phyloP scores from a whole-genome alignment of 2,113 vertebrate species.

The Brachypodius melanocephalos region DNA sequence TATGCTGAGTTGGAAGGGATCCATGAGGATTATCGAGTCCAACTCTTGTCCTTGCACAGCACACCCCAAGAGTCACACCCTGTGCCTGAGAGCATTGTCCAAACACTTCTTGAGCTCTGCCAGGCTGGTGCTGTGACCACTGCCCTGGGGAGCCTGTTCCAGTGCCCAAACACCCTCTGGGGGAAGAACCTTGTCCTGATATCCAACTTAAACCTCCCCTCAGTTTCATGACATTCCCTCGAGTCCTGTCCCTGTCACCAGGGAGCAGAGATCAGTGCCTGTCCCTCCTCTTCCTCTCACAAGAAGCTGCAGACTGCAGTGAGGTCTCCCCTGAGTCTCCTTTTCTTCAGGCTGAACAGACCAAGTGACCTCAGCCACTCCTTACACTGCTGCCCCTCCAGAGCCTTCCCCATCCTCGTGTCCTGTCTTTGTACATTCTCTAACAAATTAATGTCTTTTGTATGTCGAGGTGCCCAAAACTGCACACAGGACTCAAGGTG shows the following conservation, averaged over 20 bases:
- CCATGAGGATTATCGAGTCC: too few relatives aligned
- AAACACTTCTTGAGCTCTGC: fast-evolving
- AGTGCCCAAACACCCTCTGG: fast-evolving
- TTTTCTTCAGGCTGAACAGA: neutral
- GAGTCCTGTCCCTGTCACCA: fast-evolving
- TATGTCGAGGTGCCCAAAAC: neutral
- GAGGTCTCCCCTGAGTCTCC: neutral
- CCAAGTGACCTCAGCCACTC: neutral
- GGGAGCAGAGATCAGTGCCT: neutral
- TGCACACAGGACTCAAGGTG: neutral
- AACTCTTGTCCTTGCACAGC: fast-evolving
- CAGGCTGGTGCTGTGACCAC: neutral
- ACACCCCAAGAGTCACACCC: fast-evolving
- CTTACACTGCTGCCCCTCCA: neutral
- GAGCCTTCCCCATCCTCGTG: neutral
- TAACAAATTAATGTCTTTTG: fast-evolving
- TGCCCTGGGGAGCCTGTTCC: fast-evolving
- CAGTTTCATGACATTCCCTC: fast-evolving
- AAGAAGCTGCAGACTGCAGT: neutral
- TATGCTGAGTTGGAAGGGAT: too few relatives aligned
- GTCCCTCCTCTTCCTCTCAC: neutral
- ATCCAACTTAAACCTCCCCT: neutral
- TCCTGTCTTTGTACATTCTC: neutral
- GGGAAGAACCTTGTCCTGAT: neutral
- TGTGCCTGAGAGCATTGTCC: neutral